Evolutionary conservation across 2,888 invertebrate species (phyloP).

Genomic region (Meteorus colon): DNA sequence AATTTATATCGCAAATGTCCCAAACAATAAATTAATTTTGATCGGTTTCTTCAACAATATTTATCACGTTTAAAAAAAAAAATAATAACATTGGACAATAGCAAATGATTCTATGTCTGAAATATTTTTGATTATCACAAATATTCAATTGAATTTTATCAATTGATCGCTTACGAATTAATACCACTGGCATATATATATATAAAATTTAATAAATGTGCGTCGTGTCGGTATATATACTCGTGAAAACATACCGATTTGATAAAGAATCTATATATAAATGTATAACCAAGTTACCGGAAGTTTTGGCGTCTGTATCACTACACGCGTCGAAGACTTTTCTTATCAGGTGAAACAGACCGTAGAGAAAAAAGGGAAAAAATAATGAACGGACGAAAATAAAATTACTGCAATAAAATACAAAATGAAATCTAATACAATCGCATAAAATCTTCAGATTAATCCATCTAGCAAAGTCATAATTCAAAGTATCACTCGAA

Average conservation of each 20-base stretch:
- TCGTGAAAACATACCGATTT: not conserved
- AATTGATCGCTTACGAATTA: no score
- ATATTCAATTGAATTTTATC: no score
- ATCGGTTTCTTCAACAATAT: not conserved
- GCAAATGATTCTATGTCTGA: not conserved
- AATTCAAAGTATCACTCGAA: not conserved
- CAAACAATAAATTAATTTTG: not conserved
- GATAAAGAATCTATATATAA: not conserved
- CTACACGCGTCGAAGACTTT: not conserved
- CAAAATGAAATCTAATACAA: not conserved
- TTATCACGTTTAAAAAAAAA: not conserved
- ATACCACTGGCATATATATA: no score
- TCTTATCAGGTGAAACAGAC: not conserved
- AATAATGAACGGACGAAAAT: not conserved
- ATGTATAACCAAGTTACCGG: conserved; percentile 32
- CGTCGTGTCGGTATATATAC: no score
- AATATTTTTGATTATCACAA: not conserved
- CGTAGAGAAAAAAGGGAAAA: no score
- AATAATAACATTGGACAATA: not conserved
- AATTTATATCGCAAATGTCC: not conserved
- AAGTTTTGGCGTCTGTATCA: conserved; percentile 30
- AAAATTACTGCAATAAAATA: not conserved
- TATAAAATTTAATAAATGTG: no score
- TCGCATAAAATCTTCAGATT: not conserved
- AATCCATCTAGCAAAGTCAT: not conserved